These are phyloP conservation scores for Steinernema khuongi DNA, from an alignment of 1,140 invertebrate genomes.

Conservation along the genomic window DNA sequence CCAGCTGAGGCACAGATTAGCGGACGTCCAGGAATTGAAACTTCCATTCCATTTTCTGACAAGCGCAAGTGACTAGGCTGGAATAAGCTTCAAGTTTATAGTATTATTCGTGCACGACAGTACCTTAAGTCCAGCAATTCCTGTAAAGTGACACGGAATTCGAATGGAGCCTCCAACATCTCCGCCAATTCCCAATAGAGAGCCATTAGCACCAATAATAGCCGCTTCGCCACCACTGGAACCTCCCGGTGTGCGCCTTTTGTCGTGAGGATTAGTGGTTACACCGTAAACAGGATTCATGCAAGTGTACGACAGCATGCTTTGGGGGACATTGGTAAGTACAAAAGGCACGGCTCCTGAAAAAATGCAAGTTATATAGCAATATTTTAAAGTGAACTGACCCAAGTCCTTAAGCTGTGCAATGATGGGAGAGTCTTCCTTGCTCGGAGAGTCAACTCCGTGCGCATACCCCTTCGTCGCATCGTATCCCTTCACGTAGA, in stretches of 20 bases:
- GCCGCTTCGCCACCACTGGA: constrained; percentile 54
- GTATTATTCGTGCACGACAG: constrained; percentile 5
- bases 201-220: constrained; percentile 54
- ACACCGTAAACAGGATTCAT: constrained; percentile 35
- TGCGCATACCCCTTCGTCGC: constrained; percentile 59
- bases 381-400: constrained; percentile 19
- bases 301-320: constrained; percentile 37
- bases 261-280: constrained; percentile 32
- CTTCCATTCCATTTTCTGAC: constrained; percentile 26
- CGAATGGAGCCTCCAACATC: constrained; percentile 60
- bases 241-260: constrained; percentile 38
- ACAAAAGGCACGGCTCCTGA: constrained; percentile 60
- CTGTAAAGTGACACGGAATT: constrained; percentile 54
- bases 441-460: constrained; percentile 53
- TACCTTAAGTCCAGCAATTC: constrained; percentile 35
- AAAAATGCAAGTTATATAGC: neutral
- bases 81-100: constrained; percentile 11
- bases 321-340: constrained; percentile 61
- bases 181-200: constrained; percentile 58
- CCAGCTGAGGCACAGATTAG: constrained; percentile 39
- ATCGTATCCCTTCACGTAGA: constrained; percentile 58
- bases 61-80: constrained; percentile 38
- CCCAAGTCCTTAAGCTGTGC: constrained; percentile 42
- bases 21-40: constrained; percentile 39
- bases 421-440: constrained; percentile 51